These are phyloP conservation scores for Drosophila formosana DNA, from an alignment of 2,888 invertebrate genomes.

Conservation along the genomic window DNA sequence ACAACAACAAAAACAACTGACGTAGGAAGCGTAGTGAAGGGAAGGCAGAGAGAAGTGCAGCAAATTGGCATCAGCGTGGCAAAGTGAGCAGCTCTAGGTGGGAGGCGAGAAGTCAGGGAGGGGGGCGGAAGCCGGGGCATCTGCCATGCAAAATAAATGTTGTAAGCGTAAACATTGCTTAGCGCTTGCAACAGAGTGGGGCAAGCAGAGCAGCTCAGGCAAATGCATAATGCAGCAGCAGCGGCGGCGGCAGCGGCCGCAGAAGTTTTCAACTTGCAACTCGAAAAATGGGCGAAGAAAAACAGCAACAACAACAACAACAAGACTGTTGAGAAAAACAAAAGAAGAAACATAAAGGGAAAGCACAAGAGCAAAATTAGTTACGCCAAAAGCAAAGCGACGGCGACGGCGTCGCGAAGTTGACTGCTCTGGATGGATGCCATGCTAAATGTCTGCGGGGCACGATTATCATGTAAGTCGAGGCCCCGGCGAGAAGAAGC, in stretches of 20 bases:
- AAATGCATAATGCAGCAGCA: constrained; percentile 64
- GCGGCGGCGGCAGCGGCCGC: constrained; percentile 31
- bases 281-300: constrained; percentile 16
- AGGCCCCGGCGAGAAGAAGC: constrained; percentile 23
- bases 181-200: constrained; percentile 63
- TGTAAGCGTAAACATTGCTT: constrained; percentile 77
- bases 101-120: not conserved
- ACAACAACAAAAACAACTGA: constrained; percentile 31
- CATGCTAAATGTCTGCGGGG: constrained; percentile 75
- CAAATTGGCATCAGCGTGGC: constrained; percentile 74
- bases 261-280: constrained; percentile 36
- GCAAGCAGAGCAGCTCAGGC: constrained; percentile 27
- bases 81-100: constrained; percentile 37
- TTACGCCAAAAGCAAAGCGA: constrained; percentile 69
- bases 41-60: constrained; percentile 57
- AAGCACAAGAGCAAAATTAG: constrained; percentile 77
- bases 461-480: constrained; percentile 73
- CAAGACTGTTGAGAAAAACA: constrained; percentile 19
- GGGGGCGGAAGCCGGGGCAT: constrained; percentile 25
- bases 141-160: constrained; percentile 79
- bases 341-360: constrained; percentile 49
- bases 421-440: constrained; percentile 51
- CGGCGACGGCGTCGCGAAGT: constrained; percentile 26
- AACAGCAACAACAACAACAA: constrained; percentile 18
- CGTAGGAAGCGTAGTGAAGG: not conserved